A percentile compares a stretch with the other conserved stretches of the same genome.
Conservation (phyloP, 2,113 vertebrate genomes). For the Urocynchramus pylzowi region DNA sequence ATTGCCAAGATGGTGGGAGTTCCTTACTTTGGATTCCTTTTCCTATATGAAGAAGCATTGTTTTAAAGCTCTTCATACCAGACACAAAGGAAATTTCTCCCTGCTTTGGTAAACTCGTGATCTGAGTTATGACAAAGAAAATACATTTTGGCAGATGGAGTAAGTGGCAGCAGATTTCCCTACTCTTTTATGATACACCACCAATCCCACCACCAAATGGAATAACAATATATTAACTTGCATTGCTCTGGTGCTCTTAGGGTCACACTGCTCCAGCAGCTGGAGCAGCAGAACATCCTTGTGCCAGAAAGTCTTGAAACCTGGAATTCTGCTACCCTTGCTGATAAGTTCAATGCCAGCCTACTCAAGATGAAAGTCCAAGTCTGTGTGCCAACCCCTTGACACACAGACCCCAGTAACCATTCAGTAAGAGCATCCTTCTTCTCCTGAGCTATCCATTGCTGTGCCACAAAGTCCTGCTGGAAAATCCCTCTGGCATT, state of each 20-base stretch:
- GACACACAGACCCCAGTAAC: not conserved
- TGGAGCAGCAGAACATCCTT: not conserved
- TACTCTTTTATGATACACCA: not conserved
- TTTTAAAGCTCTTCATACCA: not conserved
- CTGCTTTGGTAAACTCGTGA: not conserved
- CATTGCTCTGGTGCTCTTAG: not conserved
- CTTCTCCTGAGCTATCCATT: not conserved
- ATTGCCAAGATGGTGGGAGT: not conserved
- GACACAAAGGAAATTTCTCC: not conserved
- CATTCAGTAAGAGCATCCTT: not conserved
- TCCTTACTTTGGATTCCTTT: not conserved
- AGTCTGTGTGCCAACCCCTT: too few relatives aligned
- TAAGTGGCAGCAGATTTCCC: not conserved
- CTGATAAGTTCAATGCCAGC: accelerated
- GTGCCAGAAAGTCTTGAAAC: not conserved
- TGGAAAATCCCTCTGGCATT: not conserved
- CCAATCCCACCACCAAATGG: not conserved
- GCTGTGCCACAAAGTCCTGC: not conserved
- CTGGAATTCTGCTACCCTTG: not conserved
- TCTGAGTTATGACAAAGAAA: not conserved
- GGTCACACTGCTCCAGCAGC: not conserved
- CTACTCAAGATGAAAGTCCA: too few relatives aligned
- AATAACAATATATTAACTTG: not conserved
- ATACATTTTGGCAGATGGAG: not conserved
- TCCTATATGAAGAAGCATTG: not conserved